Evolutionary conservation across 2,888 invertebrate genomes (phyloP), one percentile per base, ranked within the genome.

Genomic region (Augiades crinisus): DNA sequence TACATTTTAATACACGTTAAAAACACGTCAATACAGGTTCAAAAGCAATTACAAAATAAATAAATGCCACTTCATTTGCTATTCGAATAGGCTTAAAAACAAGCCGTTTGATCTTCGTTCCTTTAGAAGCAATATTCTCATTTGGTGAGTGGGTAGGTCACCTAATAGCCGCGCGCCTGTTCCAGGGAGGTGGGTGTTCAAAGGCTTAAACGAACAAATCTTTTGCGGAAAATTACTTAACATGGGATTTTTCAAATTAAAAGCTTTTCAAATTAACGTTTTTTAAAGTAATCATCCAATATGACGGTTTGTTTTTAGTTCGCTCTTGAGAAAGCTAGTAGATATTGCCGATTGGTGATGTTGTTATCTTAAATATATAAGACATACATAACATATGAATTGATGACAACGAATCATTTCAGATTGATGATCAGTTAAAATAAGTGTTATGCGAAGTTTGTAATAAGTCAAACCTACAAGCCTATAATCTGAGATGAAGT

Each of bases 111-210:
- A 49, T 34, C 40, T 49, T 33, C 16, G 8, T 24, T 34, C 40
- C 40, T 34, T 49, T 40, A 33, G 49, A 24, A 41, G 49, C 40
- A 49, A 49, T 49, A 49, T 36, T 40, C 36, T 51, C 43, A 47
- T 55, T 47, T 51, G 57, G 45, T 54, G 53, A 43, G 45, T 36
- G 24, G 38, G 36, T 24, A n/a, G n/a, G n/a, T n/a, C n/a, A 40
- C 47, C 43, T 36, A 50, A 30, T 34, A 49, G 17, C 17, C 12
- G 30, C 13, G 24, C 40, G 40, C 33, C 40, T 19, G 19, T 10
- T 49, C 36, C 8, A 56, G 49, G 63, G 66, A 60, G 60, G 59
- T 60, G 60, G 60, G 63, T 49, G 56, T 58, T 68, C 58, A 64
- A 65, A 70, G 61, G 57, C 57, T 66, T 59, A 46, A 43, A 53